A percentile compares a stretch with the other conserved stretches of the same genome.
These are phyloP conservation scores for Hystrix brachyura DNA, from an alignment of 2,113 vertebrate species.

Conservation along the genomic window DNA sequence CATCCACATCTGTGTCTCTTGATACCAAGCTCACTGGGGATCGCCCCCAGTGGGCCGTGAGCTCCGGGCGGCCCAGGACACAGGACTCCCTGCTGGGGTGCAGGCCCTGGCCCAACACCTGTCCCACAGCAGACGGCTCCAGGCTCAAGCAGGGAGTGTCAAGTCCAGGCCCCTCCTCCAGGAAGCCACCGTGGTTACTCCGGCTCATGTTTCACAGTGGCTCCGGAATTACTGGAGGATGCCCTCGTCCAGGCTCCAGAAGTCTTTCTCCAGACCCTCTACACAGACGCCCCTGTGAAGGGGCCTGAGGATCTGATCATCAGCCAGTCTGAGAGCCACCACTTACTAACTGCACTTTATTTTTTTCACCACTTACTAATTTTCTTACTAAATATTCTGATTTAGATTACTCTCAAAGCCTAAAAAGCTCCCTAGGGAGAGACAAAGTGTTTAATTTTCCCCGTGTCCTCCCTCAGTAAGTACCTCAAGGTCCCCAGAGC, in stretches of 20 bases:
- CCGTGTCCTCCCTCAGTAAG: neutral
- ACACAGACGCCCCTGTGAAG: neutral
- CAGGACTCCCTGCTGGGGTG: neutral
- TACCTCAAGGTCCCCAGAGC: neutral
- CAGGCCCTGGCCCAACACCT: neutral
- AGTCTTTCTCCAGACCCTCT: neutral
- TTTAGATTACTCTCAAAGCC: neutral
- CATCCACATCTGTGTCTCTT: neutral
- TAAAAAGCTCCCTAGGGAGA: neutral
- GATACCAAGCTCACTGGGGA: neutral
- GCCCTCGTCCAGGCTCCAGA: neutral
- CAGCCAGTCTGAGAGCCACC: neutral
- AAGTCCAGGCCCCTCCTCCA: neutral
- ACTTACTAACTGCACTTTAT: neutral
- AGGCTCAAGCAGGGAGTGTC: neutral
- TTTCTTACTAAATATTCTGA: conserved; percentile 5
- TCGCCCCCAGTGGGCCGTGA: neutral
- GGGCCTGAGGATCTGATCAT: neutral
- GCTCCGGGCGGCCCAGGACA: neutral
- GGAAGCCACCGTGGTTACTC: neutral
- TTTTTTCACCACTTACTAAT: neutral
- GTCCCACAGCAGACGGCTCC: neutral
- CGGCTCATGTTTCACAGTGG: neutral
- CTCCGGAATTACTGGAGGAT: neutral
- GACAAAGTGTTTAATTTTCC: neutral